phyloP scores from a whole-genome alignment of 1,140 invertebrate species.

The Drosophila simulans region DNA sequence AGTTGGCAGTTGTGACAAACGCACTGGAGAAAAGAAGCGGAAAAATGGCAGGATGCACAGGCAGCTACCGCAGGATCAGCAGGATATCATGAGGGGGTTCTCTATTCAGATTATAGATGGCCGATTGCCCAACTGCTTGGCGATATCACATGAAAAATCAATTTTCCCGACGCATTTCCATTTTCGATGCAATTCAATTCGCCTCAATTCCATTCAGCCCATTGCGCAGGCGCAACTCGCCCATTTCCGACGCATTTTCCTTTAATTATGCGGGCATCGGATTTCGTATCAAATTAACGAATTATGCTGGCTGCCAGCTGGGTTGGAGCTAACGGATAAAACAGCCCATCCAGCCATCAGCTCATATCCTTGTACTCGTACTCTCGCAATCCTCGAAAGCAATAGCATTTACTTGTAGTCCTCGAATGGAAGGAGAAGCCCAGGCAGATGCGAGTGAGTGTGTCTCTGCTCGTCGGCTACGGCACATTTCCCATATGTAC shows the following conservation, averaged over 20 bases:
- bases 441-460: conserved; percentile 49
- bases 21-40: not conserved
- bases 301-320: conserved; percentile 78
- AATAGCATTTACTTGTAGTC: conserved; percentile 23
- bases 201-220: conserved; percentile 20
- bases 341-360: conserved; percentile 31
- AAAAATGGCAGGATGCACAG: not conserved
- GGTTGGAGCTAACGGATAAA: conserved; percentile 51
- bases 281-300: conserved; percentile 63
- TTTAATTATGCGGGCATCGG: conserved; percentile 70
- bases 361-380: conserved; percentile 13
- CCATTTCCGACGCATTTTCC: conserved; percentile 49
- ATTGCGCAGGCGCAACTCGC: conserved; percentile 39
- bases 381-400: conserved; percentile 2
- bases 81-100: conserved; percentile 19
- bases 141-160: conserved; percentile 35
- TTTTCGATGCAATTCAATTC: conserved; percentile 52
- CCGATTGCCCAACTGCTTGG: conserved; percentile 26
- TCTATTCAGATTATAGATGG: not conserved
- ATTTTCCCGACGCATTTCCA: conserved; percentile 35
- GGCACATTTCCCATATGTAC: conserved; percentile 39
- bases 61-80: conserved; percentile 44
- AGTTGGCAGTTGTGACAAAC: conserved; percentile 51
- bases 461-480: conserved; percentile 25
- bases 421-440: not conserved